Evolutionary conservation across 2,888 invertebrate genomes (phyloP).

Genomic region (Callyntrura guangdongensis): DNA sequence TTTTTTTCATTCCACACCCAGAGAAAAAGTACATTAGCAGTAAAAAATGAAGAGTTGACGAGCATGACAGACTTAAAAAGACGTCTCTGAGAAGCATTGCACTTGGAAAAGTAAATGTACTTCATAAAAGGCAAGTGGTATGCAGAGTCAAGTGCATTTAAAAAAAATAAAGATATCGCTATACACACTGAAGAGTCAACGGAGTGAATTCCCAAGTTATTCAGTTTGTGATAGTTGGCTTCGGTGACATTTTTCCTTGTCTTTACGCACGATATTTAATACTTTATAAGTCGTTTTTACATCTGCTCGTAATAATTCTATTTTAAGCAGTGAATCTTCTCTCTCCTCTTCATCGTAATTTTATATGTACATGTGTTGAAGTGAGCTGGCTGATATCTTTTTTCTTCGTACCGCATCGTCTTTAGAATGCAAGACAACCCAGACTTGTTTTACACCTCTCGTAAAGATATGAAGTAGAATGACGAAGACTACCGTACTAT

Average conservation of each 20-base stretch:
- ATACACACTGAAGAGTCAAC: too few species aligned
- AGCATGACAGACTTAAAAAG: not conserved
- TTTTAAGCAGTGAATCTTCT: conserved; percentile 46
- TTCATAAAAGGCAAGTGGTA: not conserved
- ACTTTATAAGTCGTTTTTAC: not conserved
- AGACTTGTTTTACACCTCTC: conserved; percentile 1
- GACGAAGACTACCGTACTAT: conserved; percentile 6
- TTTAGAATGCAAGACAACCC: not conserved
- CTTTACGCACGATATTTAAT: not conserved
- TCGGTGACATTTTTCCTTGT: conserved; percentile 16
- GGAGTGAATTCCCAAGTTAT: too few species aligned
- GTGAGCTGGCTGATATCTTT: not conserved
- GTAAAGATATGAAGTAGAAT: conserved; percentile 8
- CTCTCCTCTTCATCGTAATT: not conserved
- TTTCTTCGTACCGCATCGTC: not conserved
- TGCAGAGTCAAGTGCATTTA: not conserved
- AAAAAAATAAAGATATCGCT: not conserved
- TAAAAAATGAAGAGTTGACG: not conserved
- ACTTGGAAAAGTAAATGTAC: not conserved
- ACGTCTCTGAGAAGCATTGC: too few species aligned
- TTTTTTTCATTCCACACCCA: conserved; percentile 37
- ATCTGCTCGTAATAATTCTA: conserved; percentile 3
- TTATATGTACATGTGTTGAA: not conserved
- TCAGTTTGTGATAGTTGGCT: too few species aligned
- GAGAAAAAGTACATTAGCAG: not conserved